Base-by-base conservation (phyloP, 1,140 invertebrate species). In the Eriocheir sinensis region DNA sequence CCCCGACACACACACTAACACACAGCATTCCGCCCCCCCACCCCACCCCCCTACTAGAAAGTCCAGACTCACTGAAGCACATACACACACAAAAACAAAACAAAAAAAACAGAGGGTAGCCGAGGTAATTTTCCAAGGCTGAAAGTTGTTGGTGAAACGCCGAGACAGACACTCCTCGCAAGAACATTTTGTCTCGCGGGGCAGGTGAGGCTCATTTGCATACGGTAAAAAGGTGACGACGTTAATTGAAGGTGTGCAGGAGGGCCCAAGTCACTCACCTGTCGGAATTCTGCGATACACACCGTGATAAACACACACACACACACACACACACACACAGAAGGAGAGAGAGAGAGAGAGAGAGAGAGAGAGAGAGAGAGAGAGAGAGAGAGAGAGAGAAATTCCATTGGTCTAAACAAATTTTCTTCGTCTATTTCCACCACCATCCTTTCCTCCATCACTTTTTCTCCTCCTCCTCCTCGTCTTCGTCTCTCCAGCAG, bases 301-400 rank as follows among this genome's bases (percentile, higher is more conserved):
- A 72, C 60, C 27, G 0, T 72, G 12, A 72, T n/a, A 21, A 17
- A 21, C 6, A 21, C 60, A 72, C 60, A n/a, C 60, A 72, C 21
- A 21, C 60, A 72, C 60, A 12, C 21, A 21, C 21, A 21, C 60
- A 72, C 60, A 48, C 21, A 72, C 21, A 72, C 21, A 72, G 60
- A 72, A n/a, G n/a, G 60, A 72, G 60, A 72, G 60, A 72, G 60
- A 72, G 60, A 72, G 60, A 72, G 60, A 72, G 60, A 72, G 60
- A 72, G 60, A 72, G 60, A 72, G 60, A 72, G 60, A 72, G 60
- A 72, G 60, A 72, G 60, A 72, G 60, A 72, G 60, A 72, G 60
- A 72, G 60, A 72, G 60, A 72, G 60, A 72, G 53, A 72, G 53
- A 72, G 21, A 8, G 53, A 72, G 21, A 72, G 8, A 27, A 27